Base-by-base conservation (phyloP, 2,888 invertebrate genomes). In the Drosophila robusta region DNA sequence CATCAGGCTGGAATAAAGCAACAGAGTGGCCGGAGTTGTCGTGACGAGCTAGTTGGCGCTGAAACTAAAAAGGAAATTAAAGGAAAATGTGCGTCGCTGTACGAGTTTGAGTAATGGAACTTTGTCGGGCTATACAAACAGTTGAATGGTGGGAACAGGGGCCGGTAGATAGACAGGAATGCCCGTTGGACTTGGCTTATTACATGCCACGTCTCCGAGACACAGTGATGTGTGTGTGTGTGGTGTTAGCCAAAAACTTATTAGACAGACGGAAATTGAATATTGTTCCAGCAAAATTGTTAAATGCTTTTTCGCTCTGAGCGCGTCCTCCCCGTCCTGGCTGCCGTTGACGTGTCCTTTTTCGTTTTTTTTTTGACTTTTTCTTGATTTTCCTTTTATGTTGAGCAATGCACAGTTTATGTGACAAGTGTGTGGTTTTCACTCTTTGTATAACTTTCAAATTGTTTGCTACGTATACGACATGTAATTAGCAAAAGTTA, bases 181-280 rank as follows among this genome's bases (percentile, higher is more conserved):
- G 75, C 39, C 62, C 57, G 49, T 73, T 73, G 54, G 65, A 86
- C 84, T 78, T 78, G 85, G 81, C 79, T 83, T 84, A 84, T 78
- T 81, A 79, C 72, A 70, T 76, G 79, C 81, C 58, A 64, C 57
- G 68, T 63, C 55, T 70, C 47, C 18, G 45, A 16, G 11, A 29
- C 36, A 38, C 12, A 11, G 29, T 45, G n/a, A n/a, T n/a, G 36
- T 70, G 46, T 70, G 54, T 57, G 49, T 70, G 46, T 70, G 54
- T 57, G 49, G 16, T 56, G 46, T 46, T 77, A 63, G 75, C 83
- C 83, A 69, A 86, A 85, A 87, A 87, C 86, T 86, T 86, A 85
- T 87, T 85, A 85, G 83, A 82, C 88, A 78, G 86, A 76, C 86
- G 84, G 84, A 85, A 85, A 85, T 85, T 85, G 84, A 85, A 85